Conservation (phyloP, 2,113 vertebrate genomes). For the Pristiophorus japonicus region DNA sequence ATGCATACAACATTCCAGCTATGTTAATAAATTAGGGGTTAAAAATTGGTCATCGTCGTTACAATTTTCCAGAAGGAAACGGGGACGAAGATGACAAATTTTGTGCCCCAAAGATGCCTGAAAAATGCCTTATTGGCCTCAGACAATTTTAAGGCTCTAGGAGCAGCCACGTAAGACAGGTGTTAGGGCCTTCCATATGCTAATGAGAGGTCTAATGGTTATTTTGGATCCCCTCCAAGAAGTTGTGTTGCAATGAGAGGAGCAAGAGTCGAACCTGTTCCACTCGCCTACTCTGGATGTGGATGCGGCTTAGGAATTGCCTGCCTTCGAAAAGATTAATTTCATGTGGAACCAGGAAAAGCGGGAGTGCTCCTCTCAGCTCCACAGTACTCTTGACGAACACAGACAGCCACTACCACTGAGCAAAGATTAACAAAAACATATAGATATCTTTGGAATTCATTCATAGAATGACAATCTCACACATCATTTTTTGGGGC, state of each 20-base stretch:
- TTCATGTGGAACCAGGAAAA: background rate
- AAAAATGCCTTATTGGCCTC: background rate
- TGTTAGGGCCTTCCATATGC: background rate
- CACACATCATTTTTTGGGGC: background rate
- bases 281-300: background rate
- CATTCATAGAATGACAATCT: background rate
- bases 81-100: background rate
- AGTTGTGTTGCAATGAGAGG: background rate
- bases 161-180: background rate
- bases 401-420: background rate
- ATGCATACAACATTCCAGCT: background rate
- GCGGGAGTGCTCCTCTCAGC: background rate
- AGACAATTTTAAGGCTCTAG: background rate
- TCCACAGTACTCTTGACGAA: background rate
- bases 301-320: background rate
- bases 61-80: background rate
- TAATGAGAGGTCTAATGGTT: background rate
- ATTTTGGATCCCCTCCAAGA: background rate
- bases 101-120: background rate
- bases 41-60: background rate
- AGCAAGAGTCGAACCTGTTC: background rate
- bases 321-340: background rate
- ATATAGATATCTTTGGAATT: background rate
- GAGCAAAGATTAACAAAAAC: background rate
- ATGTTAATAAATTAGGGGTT: background rate